A percentile compares a stretch with the other conserved stretches of the same genome.
phyloP scores from a whole-genome alignment of 2,797 vertebrate species.

The Pachyuromys duprasi region DNA sequence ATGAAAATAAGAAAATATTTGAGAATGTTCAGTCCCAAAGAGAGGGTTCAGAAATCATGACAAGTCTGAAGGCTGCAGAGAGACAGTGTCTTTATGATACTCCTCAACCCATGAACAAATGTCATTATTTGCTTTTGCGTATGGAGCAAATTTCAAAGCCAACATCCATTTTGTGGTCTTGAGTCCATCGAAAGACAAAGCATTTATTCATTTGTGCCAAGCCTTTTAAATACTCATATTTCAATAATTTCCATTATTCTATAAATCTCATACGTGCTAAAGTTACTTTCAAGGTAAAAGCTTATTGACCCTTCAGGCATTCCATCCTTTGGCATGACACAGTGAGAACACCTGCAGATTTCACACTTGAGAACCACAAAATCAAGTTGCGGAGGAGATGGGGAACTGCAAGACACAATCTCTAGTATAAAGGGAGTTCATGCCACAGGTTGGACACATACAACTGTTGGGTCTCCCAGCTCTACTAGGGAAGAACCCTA shows the following conservation, averaged over 20 bases:
- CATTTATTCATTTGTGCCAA: background rate
- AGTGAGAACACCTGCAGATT: background rate
- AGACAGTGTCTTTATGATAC: background rate
- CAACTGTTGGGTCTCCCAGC: background rate
- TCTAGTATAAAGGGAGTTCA: background rate
- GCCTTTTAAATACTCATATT: background rate
- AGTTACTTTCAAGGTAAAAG: slow-evolving; percentile 10
- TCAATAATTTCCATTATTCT: background rate
- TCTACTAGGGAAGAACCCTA: background rate
- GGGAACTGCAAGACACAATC: background rate
- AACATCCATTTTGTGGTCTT: slow-evolving; percentile 37
- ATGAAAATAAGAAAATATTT: slow-evolving; percentile 58
- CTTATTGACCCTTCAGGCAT: background rate
- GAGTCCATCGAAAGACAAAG: slow-evolving; percentile 20
- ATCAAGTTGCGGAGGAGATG: background rate
- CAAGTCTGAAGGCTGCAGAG: slow-evolving; percentile 39
- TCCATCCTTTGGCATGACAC: background rate
- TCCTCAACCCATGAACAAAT: slow-evolving; percentile 60
- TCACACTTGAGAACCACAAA: background rate
- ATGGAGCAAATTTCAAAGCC: background rate
- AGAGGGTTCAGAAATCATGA: slow-evolving; percentile 62
- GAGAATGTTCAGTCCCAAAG: slow-evolving; percentile 54
- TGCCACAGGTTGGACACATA: background rate
- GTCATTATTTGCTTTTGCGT: slow-evolving; percentile 18
- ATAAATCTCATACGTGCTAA: background rate